Evolutionary conservation across 2,113 vertebrate species (phyloP), one percentile per base, ranked within the genome.

Genomic region (Cyrtonyx montezumae): DNA sequence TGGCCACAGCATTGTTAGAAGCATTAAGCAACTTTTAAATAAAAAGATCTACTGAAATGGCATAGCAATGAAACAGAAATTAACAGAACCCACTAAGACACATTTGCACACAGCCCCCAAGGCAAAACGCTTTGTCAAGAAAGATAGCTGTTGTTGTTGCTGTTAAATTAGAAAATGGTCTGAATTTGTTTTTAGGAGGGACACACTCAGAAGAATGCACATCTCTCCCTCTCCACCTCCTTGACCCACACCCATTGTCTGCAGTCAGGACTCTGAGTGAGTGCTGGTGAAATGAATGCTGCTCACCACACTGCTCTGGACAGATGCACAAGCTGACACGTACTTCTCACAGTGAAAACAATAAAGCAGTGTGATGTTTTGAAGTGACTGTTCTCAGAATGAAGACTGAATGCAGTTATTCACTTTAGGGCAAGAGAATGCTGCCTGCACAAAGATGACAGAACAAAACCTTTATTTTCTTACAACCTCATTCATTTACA

Each of bases 131-230:
- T 68, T 46, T 26, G 12, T 69, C 40, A 91, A 81, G 6, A 5
- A 59, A 65, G 9, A 17, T 28, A 8, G 21, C 14, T 46, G 17
- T 8, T 19, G 34, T 58, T 62, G 53, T 20, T 61, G 51, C 26
- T 51, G 48, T 37, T 21, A 1, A 53, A n/a, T 71, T 51, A 32
- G 4, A 11, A 86, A 48, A 26, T 22, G n/a, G 32, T 42, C 15
- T 78, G 17, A n/a, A 45, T 73, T 77, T 84, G 67, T 25, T 49
- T 80, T 66, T 20, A 62, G 30, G 78, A 87, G 71, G 55, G 78
- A 69, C 18, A 78, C 37, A 49, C 4, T 22, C 21, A 0, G 7
- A 51, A 66, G 18, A 20, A 10, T 2, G 17, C 12, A 6, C 0
- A 5, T 30, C 11, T 55, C 40, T 88, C 48, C 69, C 16, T 56